Evolutionary conservation across 2,113 vertebrate species (phyloP), one percentile per base, ranked within the genome.

Genomic region (Hippocampus guttulatus): DNA sequence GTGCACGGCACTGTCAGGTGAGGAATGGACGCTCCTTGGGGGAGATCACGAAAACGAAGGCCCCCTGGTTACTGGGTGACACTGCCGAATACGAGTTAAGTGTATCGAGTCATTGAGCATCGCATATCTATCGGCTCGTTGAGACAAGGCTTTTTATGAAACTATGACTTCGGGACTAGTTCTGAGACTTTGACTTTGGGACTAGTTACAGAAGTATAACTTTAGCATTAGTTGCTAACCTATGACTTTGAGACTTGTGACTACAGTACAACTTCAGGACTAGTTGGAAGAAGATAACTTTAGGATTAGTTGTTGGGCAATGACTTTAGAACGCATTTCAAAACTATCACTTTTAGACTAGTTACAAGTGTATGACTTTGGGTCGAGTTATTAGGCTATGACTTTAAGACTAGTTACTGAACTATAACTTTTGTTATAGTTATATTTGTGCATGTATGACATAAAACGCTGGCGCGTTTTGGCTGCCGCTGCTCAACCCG

Each of bases 1-100:
- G 73, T 93, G 94, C 85, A 95, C 90, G 0, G 94, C 94, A 25
- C 77, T 96, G 12, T 94, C 95, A 94, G 95, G 95, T 95, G 93
- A 79, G 47, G 25, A 38, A 16, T 18, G 27, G 12, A n/a, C 10
- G 52, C 52, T 55, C 52, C n/a, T 55, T 23, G 52, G 2, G 21
- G 52, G 52, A 54, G 52, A 3, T 55, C 4, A 40, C 12, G 27
- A 30, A 60, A n/a, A 2, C 7, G 7, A 21, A 52, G 49, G 49
- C 18, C 45, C 14, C 45, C 14, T 38, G 14, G 4, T 18, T 16
- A 51, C 16, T 7, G 16, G 18, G 6, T 16, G 27, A 58, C 23
- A n/a, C 2, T 2, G 23, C 11, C 11, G 11, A 58, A 58, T 12
- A 27, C 0, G n/a, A 58, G 5, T 57, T 10, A 55, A 23, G 8